Evolutionary conservation across 2,888 invertebrate genomes (phyloP).

Genomic region (Rhamphomyia laevipes): DNA sequence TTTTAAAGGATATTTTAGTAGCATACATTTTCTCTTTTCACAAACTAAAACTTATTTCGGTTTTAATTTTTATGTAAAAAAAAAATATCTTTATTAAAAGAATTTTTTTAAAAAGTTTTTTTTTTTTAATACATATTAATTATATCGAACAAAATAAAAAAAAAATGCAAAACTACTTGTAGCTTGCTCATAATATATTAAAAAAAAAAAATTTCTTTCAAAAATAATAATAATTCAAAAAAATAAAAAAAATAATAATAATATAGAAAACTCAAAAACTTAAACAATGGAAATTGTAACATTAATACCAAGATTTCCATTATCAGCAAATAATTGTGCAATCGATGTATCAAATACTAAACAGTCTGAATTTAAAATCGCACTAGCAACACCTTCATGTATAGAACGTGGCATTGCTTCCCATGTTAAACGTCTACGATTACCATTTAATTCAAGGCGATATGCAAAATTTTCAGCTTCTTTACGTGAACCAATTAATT

Average conservation of each 20-base stretch:
- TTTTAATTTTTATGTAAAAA: too few relatives aligned
- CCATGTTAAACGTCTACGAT: slow-evolving; percentile 91
- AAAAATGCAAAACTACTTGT: too few relatives aligned
- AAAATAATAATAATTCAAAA: too few relatives aligned
- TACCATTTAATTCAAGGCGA: slow-evolving; percentile 90
- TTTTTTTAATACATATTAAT: too few relatives aligned
- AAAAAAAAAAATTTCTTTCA: too few relatives aligned
- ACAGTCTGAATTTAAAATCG: slow-evolving; percentile 96
- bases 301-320: slow-evolving; percentile 97
- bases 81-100: too few relatives aligned
- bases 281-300: slow-evolving; percentile 94
- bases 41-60: too few relatives aligned
- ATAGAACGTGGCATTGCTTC: slow-evolving; percentile 98
- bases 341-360: slow-evolving; percentile 97
- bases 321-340: slow-evolving; percentile 97
- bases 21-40: too few relatives aligned
- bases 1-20: too few relatives aligned
- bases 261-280: slow-evolving; percentile 9
- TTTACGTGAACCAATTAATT: slow-evolving; percentile 95
- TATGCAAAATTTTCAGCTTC: slow-evolving; percentile 99
- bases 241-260: not conserved
- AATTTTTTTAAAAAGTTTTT: too few relatives aligned
- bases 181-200: too few relatives aligned
- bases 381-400: slow-evolving; percentile 96
- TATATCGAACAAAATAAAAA: too few relatives aligned